Percentiles rank a stretch among this genome's conserved stretches.
Evolutionary conservation across 37 sponge, comb jelly and placozoan genomes (phyloP).

Genomic region (Eunapius fragilis): DNA sequence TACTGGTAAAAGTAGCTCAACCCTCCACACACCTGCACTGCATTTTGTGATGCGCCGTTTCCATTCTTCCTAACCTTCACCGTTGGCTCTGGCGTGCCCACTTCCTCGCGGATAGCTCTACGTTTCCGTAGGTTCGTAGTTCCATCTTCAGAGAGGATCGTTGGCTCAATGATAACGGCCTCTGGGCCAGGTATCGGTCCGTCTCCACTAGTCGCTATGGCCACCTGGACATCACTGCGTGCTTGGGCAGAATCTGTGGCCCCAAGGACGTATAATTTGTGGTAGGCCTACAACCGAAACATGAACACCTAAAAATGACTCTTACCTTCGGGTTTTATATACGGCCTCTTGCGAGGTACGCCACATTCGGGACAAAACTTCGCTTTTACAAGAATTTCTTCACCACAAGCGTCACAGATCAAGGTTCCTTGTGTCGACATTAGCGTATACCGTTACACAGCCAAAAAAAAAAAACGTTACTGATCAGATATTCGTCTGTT

Average conservation of each 20-base stretch:
- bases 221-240: neutral
- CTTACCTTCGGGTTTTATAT: neutral
- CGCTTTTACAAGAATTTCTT: neutral
- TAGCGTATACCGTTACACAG: no score
- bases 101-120: neutral
- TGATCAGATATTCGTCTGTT: no score
- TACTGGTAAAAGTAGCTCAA: neutral
- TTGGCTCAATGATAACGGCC: neutral
- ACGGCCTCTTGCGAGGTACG: neutral
- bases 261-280: no score
- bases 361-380: neutral
- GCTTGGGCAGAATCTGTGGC: no score
- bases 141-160: neutral
- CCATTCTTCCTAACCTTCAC: neutral
- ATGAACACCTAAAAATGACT: no score
- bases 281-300: no score
- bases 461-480: no score
- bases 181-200: neutral
- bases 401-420: neutral
- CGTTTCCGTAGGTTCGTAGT: neutral
- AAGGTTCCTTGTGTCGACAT: neutral
- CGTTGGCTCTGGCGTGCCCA: neutral
- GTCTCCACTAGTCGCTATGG: neutral
- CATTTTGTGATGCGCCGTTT: neutral
- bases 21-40: neutral